Evolutionary conservation across 2,797 vertebrate species (phyloP).

Genomic region (Garrulus glandarius): DNA sequence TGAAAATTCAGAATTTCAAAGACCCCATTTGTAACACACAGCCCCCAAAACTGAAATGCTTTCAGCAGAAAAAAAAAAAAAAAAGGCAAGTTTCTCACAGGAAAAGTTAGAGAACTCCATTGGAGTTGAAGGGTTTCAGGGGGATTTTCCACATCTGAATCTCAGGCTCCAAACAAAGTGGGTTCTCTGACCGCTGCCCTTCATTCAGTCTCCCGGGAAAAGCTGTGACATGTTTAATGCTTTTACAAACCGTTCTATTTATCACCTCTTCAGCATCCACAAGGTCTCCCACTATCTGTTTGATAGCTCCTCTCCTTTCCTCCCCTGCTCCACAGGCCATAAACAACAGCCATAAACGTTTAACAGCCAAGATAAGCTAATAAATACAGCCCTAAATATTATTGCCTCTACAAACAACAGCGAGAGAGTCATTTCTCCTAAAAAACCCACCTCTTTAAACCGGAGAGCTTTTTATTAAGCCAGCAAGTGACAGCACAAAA

Average conservation of each 20-base stretch:
- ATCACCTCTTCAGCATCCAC: background rate
- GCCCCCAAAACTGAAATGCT: background rate
- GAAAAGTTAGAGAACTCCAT: background rate
- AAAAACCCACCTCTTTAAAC: background rate
- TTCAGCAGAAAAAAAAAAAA: background rate
- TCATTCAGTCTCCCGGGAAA: background rate
- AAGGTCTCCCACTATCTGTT: slow-evolving; percentile 50
- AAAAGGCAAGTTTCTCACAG: background rate
- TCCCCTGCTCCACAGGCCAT: slow-evolving; percentile 40
- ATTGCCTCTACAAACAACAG: slow-evolving; percentile 38
- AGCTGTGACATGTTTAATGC: slow-evolving; percentile 20
- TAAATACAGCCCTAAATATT: slow-evolving; percentile 70
- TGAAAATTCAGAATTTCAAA: background rate
- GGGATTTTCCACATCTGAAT: background rate
- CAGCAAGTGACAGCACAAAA: slow-evolving; percentile 28
- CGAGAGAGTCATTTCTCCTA: background rate
- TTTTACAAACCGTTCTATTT: slow-evolving; percentile 4
- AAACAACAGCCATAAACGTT: slow-evolving; percentile 68
- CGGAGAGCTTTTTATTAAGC: slow-evolving; percentile 44
- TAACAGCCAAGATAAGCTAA: slow-evolving; percentile 67
- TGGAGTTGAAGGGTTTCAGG: background rate
- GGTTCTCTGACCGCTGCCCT: background rate
- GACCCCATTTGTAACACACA: background rate
- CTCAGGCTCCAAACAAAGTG: background rate
- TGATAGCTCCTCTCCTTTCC: slow-evolving; percentile 31